A percentile compares a stretch with the other conserved stretches of the same genome.
These are phyloP conservation scores for Seira musarum DNA, from an alignment of 2,888 invertebrate genomes.

Conservation along the genomic window DNA sequence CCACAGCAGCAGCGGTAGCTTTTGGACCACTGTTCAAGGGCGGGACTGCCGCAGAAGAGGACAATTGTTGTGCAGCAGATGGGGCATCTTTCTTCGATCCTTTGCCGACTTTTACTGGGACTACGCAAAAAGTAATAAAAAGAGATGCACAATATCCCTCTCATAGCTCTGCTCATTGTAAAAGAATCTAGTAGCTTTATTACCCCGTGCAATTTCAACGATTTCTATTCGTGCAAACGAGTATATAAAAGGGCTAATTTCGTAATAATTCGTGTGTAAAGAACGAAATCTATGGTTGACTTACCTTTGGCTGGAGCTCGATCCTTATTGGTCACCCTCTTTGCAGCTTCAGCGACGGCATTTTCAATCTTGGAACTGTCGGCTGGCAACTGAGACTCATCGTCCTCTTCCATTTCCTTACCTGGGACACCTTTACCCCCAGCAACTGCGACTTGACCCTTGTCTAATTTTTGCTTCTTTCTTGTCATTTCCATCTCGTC, in stretches of 20 bases:
- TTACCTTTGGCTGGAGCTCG: conserved; percentile 7
- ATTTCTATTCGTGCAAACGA: too few species aligned
- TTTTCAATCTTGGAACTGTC: conserved; percentile 36
- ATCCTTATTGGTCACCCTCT: conserved; percentile 29
- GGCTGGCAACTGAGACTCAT: conserved; percentile 5
- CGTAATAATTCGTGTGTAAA: too few species aligned
- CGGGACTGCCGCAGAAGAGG: not conserved
- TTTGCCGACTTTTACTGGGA: conserved; percentile 12
- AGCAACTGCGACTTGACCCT: not conserved
- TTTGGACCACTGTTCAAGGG: not conserved
- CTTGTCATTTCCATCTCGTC: conserved; percentile 69
- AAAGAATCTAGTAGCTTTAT: too few species aligned
- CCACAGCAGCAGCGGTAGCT: conserved; percentile 29
- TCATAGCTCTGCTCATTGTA: too few species aligned
- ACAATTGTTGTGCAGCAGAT: not conserved
- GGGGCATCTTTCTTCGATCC: conserved; percentile 10
- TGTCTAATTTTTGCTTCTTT: conserved; percentile 60
- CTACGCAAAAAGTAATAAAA: not conserved
- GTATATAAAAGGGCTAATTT: too few species aligned
- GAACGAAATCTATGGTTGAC: too few species aligned
- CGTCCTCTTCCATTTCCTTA: conserved; percentile 36
- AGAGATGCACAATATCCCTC: too few species aligned
- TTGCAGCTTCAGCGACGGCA: conserved; percentile 42
- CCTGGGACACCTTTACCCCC: conserved; percentile 38
- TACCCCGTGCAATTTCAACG: too few species aligned